A percentile compares a stretch with the other conserved stretches of the same genome.
Evolutionary conservation across 2,888 invertebrate genomes (phyloP).

Genomic region (Sylvicola cinctus): DNA sequence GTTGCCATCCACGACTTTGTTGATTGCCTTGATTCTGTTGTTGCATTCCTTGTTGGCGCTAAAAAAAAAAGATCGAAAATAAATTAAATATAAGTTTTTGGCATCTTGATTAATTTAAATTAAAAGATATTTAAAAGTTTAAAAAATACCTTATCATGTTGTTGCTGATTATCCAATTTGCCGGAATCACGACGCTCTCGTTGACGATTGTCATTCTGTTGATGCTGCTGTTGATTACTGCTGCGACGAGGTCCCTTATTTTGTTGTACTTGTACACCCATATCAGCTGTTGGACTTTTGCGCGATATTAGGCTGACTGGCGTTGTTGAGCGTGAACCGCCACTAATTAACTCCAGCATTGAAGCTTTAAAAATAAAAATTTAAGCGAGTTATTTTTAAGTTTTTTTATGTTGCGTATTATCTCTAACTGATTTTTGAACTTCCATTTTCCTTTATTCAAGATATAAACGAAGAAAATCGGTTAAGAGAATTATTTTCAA

Average conservation of each 20-base stretch:
- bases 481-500: no score
- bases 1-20: conserved; percentile 20
- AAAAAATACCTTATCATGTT: conserved; percentile 7
- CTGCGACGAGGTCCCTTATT: conserved; percentile 14
- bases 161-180: conserved; percentile 15
- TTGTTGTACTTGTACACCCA: conserved; percentile 48
- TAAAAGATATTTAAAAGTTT: conserved; percentile 1
- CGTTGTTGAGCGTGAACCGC: conserved; percentile 56
- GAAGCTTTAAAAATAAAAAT: conserved; percentile 6
- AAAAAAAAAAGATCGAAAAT: neutral
- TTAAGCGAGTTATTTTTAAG: neutral
- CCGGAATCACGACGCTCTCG: conserved; percentile 25
- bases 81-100: neutral
- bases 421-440: no score
- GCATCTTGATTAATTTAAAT: no score
- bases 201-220: conserved; percentile 15
- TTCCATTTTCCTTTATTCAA: no score
- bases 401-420: no score
- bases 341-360: conserved; percentile 29
- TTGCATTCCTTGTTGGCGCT: neutral
- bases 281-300: conserved; percentile 72
- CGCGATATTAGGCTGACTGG: conserved; percentile 52
- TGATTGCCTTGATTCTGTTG: conserved; percentile 15
- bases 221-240: conserved; percentile 14
- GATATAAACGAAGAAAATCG: no score